A percentile compares a stretch with the other conserved stretches of the same genome.
Conservation (phyloP, 2,797 vertebrate genomes). For the Rhincodon typus region DNA sequence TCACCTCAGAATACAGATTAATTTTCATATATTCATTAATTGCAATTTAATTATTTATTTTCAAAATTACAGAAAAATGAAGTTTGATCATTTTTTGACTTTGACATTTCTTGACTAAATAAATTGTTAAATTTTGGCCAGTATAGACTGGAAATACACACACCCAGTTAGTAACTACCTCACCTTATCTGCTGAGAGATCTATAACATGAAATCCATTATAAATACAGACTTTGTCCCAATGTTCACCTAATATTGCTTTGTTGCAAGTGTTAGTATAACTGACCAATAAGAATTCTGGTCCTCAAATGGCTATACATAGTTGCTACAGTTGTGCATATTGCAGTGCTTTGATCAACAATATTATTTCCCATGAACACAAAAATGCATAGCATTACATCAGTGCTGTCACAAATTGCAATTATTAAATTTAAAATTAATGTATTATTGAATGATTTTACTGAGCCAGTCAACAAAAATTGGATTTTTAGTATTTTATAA, state of each 20-base stretch:
- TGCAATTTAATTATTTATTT: background rate
- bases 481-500: background rate
- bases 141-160: background rate
- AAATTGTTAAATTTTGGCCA: background rate
- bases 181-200: background rate
- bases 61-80: too few species aligned
- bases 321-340: background rate
- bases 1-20: background rate
- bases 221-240: background rate
- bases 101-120: background rate
- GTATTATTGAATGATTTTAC: background rate
- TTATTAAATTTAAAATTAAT: background rate
- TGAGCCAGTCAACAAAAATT: background rate
- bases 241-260: background rate
- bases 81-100: background rate
- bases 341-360: background rate
- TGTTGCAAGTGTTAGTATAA: background rate
- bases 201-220: background rate
- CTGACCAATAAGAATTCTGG: background rate
- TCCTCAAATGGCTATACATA: background rate
- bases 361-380: background rate
- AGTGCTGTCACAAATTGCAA: background rate
- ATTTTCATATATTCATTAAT: background rate
- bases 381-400: background rate
- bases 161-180: background rate